Conservation (phyloP, 2,113 vertebrate species). For the Triplophysa tibetana region DNA sequence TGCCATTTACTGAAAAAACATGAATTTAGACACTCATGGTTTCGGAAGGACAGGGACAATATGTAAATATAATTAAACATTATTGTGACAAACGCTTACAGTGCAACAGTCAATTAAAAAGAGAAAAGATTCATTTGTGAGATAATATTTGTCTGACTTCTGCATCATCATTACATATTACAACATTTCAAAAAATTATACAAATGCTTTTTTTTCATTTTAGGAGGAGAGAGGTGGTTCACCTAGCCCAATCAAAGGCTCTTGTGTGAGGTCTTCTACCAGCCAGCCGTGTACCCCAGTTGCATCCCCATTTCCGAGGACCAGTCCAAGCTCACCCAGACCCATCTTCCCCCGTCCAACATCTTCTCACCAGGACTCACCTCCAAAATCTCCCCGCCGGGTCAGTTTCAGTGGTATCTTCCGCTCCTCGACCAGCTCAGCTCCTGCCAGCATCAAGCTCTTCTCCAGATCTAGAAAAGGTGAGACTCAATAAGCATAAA, state of each 20-base stretch:
- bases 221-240: conserved; percentile 81
- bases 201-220: conserved; percentile 41
- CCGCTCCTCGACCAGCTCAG: conserved; percentile 80
- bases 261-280: conserved; percentile 75
- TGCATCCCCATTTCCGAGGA: conserved; percentile 83
- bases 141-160: too few relatives aligned
- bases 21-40: too few relatives aligned
- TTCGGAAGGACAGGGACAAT: too few relatives aligned
- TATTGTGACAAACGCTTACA: too few relatives aligned
- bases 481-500: conserved; percentile 77
- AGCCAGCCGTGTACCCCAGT: conserved; percentile 77
- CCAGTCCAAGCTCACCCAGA: conserved; percentile 83
- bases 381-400: conserved; percentile 91
- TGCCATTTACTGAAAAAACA: too few relatives aligned
- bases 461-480: conserved; percentile 94
- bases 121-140: too few relatives aligned
- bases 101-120: too few relatives aligned
- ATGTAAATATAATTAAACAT: too few relatives aligned
- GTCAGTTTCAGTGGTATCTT: conserved; percentile 97
- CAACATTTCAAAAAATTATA: neutral
- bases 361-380: conserved; percentile 80
- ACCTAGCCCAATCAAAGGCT: conserved; percentile 79
- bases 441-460: conserved; percentile 87
- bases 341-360: conserved; percentile 84
- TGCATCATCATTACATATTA: too few relatives aligned